Conservation (phyloP, 2,797 vertebrate genomes). For the Rhabdophis nuchalis region DNA sequence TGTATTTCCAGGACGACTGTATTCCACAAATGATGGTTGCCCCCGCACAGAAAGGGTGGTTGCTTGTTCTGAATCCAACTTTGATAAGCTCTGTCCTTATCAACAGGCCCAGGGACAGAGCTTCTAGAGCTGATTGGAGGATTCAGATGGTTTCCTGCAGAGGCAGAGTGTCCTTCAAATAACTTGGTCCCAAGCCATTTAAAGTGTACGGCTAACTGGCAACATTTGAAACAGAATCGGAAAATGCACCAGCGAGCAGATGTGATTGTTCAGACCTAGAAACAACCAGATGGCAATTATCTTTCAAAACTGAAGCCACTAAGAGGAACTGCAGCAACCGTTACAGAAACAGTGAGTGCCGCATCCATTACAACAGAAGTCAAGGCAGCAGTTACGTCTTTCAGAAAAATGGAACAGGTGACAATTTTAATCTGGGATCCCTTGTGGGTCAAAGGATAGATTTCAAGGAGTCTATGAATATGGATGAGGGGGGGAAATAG, state of each 20-base stretch:
- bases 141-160: not conserved
- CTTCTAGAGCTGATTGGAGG: not conserved
- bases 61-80: not conserved
- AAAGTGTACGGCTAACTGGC: not conserved
- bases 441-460: not conserved
- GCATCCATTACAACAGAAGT: not conserved
- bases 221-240: not conserved
- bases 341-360: not conserved
- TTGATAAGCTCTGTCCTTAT: not conserved
- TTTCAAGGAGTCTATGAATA: not conserved
- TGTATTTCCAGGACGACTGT: not conserved
- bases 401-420: not conserved
- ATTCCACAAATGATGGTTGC: not conserved
- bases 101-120: not conserved
- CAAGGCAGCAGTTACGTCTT: not conserved
- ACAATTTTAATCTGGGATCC: not conserved
- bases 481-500: not conserved
- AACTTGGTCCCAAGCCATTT: not conserved
- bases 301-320: not conserved
- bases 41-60: not conserved
- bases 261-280: not conserved
- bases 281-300: not conserved
- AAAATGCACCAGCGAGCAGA: not conserved
- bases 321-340: not conserved
- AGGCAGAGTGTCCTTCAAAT: not conserved